Percentiles rank a stretch among this genome's conserved stretches.
phyloP scores from a whole-genome alignment of 2,113 vertebrate genomes.

The Sinosuthora webbiana region DNA sequence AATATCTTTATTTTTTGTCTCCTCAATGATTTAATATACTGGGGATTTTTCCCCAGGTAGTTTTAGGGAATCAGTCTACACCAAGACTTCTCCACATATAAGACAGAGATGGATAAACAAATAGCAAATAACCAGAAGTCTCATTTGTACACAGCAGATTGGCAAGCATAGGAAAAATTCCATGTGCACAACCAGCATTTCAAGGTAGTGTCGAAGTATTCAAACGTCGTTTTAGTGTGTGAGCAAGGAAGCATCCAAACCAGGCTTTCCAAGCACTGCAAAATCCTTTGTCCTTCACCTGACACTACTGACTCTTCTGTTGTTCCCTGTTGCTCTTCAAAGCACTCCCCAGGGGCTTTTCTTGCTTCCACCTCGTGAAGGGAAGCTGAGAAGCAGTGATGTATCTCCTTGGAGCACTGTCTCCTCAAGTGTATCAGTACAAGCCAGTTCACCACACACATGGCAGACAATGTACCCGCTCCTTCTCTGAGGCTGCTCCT shows the following conservation, averaged over 20 bases:
- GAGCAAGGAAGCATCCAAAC: not conserved
- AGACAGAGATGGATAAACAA: not conserved
- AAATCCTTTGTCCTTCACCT: not conserved
- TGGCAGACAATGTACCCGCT: not conserved
- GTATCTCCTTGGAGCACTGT: not conserved
- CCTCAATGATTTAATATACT: not conserved
- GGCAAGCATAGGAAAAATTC: not conserved
- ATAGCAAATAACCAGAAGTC: not conserved
- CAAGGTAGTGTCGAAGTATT: not conserved
- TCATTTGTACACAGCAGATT: not conserved
- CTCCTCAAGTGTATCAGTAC: not conserved
- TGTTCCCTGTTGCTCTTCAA: not conserved
- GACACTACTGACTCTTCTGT: not conserved
- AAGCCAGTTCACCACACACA: not conserved
- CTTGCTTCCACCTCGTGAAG: not conserved
- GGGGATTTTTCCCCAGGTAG: not conserved
- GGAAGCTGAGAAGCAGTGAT: not conserved
- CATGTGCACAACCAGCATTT: not conserved
- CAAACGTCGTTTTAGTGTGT: not conserved
- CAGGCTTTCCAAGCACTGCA: not conserved
- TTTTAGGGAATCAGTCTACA: not conserved
- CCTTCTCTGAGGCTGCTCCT: not conserved
- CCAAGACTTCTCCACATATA: not conserved
- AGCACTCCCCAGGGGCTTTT: not conserved
- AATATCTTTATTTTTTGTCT: not conserved